Conservation (phyloP, 1,140 invertebrate genomes). For the Paralvinella palmiformis region DNA sequence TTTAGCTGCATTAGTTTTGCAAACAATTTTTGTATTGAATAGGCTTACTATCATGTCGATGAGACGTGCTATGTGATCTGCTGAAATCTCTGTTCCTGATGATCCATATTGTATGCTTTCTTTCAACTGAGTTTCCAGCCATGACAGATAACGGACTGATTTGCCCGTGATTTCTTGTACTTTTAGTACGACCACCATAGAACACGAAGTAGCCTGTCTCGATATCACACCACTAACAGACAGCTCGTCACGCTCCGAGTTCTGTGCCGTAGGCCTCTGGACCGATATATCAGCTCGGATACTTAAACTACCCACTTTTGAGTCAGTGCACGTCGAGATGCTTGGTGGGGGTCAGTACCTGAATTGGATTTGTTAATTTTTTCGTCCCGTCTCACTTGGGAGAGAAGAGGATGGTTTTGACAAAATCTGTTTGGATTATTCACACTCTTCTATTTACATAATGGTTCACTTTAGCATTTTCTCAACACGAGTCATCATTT, state of each 20-base stretch:
- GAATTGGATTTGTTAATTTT: not conserved
- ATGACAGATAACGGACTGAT: not conserved
- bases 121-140: not conserved
- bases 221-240: slow-evolving; percentile 79
- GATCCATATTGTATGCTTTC: not conserved
- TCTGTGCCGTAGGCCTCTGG: slow-evolving; percentile 93
- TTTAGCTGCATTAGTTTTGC: too few species aligned
- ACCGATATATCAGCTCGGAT: slow-evolving; percentile 91
- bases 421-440: too few species aligned
- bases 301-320: slow-evolving; percentile 69
- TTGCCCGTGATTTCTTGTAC: not conserved
- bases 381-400: not conserved
- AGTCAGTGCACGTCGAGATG: slow-evolving; percentile 66
- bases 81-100: not conserved
- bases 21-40: too few species aligned
- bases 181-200: slow-evolving; percentile 55
- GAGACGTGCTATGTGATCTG: too few species aligned
- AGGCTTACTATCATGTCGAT: too few species aligned
- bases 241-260: slow-evolving; percentile 53
- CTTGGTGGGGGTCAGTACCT: slow-evolving; percentile 69
- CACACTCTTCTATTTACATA: too few species aligned
- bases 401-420: too few species aligned
- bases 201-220: slow-evolving; percentile 92
- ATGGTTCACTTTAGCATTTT: too few species aligned
- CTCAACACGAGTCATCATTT: too few species aligned